A percentile compares a stretch with the other conserved stretches of the same genome.
Conservation (phyloP, 2,113 vertebrate species). For the Leucosticte australis region DNA sequence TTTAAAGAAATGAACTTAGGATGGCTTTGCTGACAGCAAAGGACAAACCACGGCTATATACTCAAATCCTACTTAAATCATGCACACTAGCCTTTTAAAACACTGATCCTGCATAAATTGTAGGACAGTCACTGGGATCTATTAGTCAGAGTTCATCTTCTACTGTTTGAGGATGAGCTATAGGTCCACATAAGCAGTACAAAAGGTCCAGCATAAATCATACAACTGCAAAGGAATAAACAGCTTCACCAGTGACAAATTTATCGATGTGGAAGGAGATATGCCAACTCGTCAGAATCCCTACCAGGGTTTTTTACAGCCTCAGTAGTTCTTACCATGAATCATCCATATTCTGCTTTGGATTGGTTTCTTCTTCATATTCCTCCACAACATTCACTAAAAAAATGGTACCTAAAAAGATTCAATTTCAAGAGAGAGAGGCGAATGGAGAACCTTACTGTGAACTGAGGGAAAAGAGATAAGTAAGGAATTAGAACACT, state of each 20-base stretch:
- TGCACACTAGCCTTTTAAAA: constrained; percentile 16
- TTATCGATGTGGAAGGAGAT: constrained; percentile 6
- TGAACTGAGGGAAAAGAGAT: neutral
- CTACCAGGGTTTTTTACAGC: constrained; percentile 11
- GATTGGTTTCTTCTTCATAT: neutral
- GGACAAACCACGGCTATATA: constrained; percentile 33
- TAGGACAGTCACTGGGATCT: neutral
- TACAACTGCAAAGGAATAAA: neutral
- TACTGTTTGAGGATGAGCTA: constrained; percentile 29
- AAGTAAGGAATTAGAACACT: neutral
- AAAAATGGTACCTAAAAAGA: neutral
- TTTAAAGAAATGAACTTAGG: constrained; percentile 64
- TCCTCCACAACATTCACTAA: neutral
- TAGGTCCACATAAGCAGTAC: neutral
- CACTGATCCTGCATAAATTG: constrained; percentile 29
- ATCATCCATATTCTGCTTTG: neutral
- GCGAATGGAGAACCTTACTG: neutral
- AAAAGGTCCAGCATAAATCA: constrained; percentile 38
- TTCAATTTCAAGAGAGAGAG: neutral
- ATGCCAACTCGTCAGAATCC: neutral
- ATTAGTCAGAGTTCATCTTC: constrained; percentile 19
- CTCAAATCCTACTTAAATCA: constrained; percentile 42
- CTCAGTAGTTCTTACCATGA: neutral
- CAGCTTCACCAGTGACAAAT: constrained; percentile 14
- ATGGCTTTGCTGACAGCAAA: constrained; percentile 62